Evolutionary conservation across 2,113 vertebrate species (phyloP), one percentile per base, ranked within the genome.

Genomic region (Parotia lawesii): DNA sequence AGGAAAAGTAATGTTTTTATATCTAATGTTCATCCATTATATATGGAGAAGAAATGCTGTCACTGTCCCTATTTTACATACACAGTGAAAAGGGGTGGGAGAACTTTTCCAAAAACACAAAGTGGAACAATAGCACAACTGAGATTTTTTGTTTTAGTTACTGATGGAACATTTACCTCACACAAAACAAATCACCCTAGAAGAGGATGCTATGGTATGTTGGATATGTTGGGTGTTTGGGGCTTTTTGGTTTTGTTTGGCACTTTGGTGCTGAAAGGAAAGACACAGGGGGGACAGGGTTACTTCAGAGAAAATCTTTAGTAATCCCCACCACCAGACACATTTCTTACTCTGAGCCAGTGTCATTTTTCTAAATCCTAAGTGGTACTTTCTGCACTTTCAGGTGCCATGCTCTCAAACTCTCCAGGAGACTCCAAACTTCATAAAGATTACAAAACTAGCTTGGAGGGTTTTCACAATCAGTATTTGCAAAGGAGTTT

Each of bases 221-320:
- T 70, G 8, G 45, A 44, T 25, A 47, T 81, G 16, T 21, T 85
- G 51, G 25, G 25, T 62, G 54, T 79, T 75, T 33, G 6, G 22
- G 15, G 4, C 9, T 60, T 64, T 71, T 74, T 64, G 16, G 9
- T 37, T 79, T 94, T 44, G n/a, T 51, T 57, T 45, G 22, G 24
- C 18, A 64, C 29, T 37, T 66, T 33, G 38, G 29, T 61, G 28
- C 44, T 78, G 75, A 88, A 69, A 58, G 7, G 12, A 71, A 74
- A 58, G 22, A 53, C 20, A 45, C 1, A 2, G 15, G 3, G 12
- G 31, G n/a, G 31, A 18, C 6, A 58, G 10, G 1, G 5, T 28
- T 75, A 44, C 22, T 87, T 91, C 44, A 37, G 44, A 87, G 38
- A 56, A 81, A 71, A 42, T 37, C 20, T 62, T 80, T 20, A 50